phyloP scores from a whole-genome alignment of 1,140 invertebrate species.

The Diplogasteroides magnus region DNA sequence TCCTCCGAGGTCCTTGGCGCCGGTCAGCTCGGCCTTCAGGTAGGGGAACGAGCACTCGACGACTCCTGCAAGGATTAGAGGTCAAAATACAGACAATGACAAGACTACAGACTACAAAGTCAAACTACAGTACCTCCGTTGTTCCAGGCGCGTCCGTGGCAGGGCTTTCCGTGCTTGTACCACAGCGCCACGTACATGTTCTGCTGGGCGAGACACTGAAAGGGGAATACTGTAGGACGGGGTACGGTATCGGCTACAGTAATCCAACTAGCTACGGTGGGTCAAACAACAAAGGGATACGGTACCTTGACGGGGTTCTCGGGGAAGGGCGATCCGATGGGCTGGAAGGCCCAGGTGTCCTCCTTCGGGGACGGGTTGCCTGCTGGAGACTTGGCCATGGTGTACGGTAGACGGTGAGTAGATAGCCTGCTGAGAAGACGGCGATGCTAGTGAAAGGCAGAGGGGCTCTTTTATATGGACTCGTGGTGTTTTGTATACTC shows the following conservation, averaged over 20 bases:
- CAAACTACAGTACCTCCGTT: constrained; percentile 21
- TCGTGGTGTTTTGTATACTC: too few species aligned
- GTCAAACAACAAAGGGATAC: too few species aligned
- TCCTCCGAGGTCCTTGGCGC: constrained; percentile 34
- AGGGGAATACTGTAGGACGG: not conserved
- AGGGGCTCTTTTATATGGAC: too few species aligned
- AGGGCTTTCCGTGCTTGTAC: constrained; percentile 42
- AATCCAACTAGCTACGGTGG: too few species aligned
- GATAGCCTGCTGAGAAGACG: too few species aligned
- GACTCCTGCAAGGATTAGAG: constrained; percentile 19
- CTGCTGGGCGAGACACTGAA: constrained; percentile 29
- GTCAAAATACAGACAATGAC: too few species aligned
- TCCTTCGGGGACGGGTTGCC: constrained; percentile 23
- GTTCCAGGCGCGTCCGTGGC: constrained; percentile 45
- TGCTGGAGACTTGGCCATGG: too few species aligned
- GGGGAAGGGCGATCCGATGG: constrained; percentile 39
- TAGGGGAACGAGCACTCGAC: constrained; percentile 43
- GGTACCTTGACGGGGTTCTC: constrained; percentile 46
- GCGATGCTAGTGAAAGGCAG: too few species aligned
- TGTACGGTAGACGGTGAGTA: too few species aligned
- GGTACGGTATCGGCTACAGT: not conserved
- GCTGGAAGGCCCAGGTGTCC: constrained; percentile 40
- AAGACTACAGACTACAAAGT: too few species aligned
- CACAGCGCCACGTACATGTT: constrained; percentile 43
- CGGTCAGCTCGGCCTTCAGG: constrained; percentile 37